These are phyloP conservation scores for Hemiprocne comata DNA, from an alignment of 2,113 vertebrate genomes.

Conservation along the genomic window DNA sequence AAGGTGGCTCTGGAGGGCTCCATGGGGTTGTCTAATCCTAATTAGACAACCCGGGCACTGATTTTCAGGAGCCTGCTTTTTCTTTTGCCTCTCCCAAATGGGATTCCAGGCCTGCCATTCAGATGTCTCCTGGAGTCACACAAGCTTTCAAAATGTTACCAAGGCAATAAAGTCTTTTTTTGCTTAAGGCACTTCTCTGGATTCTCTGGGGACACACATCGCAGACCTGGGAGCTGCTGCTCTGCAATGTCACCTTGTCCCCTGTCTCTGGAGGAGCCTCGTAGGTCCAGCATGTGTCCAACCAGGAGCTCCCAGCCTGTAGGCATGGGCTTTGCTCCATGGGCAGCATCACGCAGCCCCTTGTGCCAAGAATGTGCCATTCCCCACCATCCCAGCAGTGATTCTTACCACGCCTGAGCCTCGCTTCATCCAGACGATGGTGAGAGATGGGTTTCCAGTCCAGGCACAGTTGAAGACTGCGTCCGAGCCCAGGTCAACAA, in stretches of 20 bases:
- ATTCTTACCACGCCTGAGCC: slow-evolving; percentile 93
- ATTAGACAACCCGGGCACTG: not conserved
- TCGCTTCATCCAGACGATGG: slow-evolving; percentile 99
- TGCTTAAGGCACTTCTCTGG: too few species aligned
- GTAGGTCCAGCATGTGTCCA: not conserved
- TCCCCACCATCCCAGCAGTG: fast-evolving
- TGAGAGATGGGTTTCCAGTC: slow-evolving; percentile 96
- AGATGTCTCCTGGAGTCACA: not conserved
- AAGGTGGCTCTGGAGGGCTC: not conserved
- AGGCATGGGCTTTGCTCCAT: not conserved
- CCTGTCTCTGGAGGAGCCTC: not conserved
- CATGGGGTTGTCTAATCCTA: too few species aligned
- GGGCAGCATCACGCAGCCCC: not conserved
- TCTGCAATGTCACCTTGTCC: not conserved
- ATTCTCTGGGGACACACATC: not conserved
- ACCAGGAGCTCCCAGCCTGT: not conserved
- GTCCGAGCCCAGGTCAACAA: slow-evolving; percentile 93
- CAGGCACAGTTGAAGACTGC: slow-evolving; percentile 96
- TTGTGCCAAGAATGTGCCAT: fast-evolving
- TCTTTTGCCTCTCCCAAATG: too few species aligned
- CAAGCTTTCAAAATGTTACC: not conserved
- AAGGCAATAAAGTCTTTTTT: not conserved
- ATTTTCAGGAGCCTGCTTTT: not conserved
- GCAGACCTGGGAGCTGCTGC: not conserved
- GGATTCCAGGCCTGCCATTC: not conserved